These are phyloP conservation scores for Sanderia malayensis DNA, from an alignment of 30 jellyfish, hydroid and myxozoan genomes.

Conservation along the genomic window DNA sequence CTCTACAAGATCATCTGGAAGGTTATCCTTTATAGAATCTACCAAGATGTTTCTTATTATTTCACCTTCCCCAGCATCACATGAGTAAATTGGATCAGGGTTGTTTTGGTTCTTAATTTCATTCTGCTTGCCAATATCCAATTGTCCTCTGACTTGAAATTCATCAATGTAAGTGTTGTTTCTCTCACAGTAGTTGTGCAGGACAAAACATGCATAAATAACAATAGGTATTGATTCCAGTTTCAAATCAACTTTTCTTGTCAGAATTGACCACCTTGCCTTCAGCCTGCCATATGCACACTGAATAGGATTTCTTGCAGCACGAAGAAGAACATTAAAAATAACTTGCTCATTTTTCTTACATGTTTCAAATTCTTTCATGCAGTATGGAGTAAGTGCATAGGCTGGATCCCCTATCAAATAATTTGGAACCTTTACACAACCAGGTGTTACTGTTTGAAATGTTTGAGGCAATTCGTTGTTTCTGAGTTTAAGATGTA, in stretches of 20 bases:
- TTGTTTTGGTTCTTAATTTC: neutral
- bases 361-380: neutral
- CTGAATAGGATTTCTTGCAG: slow-evolving; percentile 45
- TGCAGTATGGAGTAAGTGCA: slow-evolving; percentile 1
- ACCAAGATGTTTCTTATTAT: neutral
- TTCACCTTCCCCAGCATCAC: neutral
- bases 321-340: neutral
- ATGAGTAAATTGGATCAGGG: neutral
- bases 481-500: slow-evolving; percentile 32
- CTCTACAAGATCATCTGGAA: slow-evolving; percentile 35
- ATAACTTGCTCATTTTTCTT: neutral
- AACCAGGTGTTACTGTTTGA: slow-evolving; percentile 4
- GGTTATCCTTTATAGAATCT: slow-evolving; percentile 20
- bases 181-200: slow-evolving; percentile 50
- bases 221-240: slow-evolving; percentile 25
- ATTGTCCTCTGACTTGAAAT: slow-evolving; percentile 4
- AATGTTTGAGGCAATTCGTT: slow-evolving; percentile 41
- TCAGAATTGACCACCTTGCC: slow-evolving; percentile 48
- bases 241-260: slow-evolving; percentile 20
- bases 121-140: neutral
- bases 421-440: slow-evolving; percentile 25
- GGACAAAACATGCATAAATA: slow-evolving; percentile 57
- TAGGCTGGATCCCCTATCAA: slow-evolving; percentile 30
- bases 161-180: slow-evolving; percentile 19
- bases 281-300: slow-evolving; percentile 64